Evolutionary conservation across 2,113 vertebrate genomes (phyloP), one percentile per base, ranked within the genome.

Genomic region (Fulica atra): DNA sequence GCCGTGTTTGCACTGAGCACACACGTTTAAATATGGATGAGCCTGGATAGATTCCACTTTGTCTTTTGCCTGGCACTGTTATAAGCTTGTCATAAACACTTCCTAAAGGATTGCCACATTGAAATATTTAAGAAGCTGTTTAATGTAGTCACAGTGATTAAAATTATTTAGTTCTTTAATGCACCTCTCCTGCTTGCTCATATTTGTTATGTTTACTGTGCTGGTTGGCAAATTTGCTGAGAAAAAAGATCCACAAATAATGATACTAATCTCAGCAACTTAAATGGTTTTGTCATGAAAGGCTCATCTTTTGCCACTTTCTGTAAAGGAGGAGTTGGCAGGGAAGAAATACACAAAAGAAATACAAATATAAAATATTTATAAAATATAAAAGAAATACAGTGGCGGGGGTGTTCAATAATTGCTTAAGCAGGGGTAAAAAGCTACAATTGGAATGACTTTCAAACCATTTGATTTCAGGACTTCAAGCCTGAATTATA

Each of bases 1-100:
- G 87, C 94, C 92, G 1, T 60, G 53, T 81, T 89, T 96, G 93
- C 59, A 31, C 78, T 88, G 90, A 97, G 89, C 82, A 95, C 95
- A 96, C 92, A 92, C 42, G 29, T 77, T 97, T 96, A 96, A 97
- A 97, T 97, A 97, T 97, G 97, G 96, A 97, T 97, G 85, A 97
- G 92, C 89, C 94, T 97, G 95, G 96, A 96, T 25, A 64, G 73
- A 86, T 94, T 93, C 97, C 96, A 95, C 96, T 97, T 96, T 97
- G 96, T 97, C 97, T 97, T 97, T 97, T 97, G 96, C 96, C 94
- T 96, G 95, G 94, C 93, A 88, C 93, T 87, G 85, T 91, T 95
- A 96, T 87, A 91, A 71, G 87, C 97, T 95, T 97, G 93, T 97
- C 94, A 91, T 94, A 97, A 97, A 97, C 95, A 96, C 96, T 96